Base-by-base conservation (phyloP, 1,140 invertebrate species). In the Neodiprion virginianus region DNA sequence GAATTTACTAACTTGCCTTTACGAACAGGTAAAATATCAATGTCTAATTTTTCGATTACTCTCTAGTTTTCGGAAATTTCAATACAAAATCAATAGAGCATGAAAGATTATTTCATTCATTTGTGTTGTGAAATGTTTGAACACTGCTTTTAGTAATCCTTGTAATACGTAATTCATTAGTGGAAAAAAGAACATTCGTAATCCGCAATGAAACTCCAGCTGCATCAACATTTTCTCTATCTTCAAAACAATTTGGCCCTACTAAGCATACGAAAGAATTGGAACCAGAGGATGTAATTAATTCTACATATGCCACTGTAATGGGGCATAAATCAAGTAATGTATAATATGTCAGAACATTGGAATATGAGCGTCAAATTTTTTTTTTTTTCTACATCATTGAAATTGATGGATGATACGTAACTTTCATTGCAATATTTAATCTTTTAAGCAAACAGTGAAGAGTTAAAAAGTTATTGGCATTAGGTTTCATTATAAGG, bases 191-290 rank as follows among this genome's bases (percentile, higher is more conserved):
- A 48, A 79, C 74, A 4, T 76, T 77, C 9, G 53, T 76, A 28
- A 77, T 77, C 61, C 74, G 68, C 28, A 77, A 77, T 23, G 76
- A 76, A 8, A 79, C 76, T n/a, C 49, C 70, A 3, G 73, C 73
- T 21, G 48, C 47, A 11, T 50, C 17, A 23, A 66, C 10, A 0
- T 78, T 78, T 74, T 49, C 14, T 0, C 72, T 78, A 14, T 67
- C 74, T 48, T 28, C 28, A 14, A 77, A 75, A 47, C 69, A 71
- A 40, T 47, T 71, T 71, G 70, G 48, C 47, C 70, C 17, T 14
- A 17, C n/a, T 12, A 17, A 71, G 47, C 5, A 14, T 48, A 12
- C 14, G 12, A 47, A 40, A 47, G 70, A 14, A 14, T 40, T 71
- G 21, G 47, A 47, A 40, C 48, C 48, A 40, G 21, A 61, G 53